Conservation (phyloP, 2,888 invertebrate genomes). For the Gasteruption jaculator region DNA sequence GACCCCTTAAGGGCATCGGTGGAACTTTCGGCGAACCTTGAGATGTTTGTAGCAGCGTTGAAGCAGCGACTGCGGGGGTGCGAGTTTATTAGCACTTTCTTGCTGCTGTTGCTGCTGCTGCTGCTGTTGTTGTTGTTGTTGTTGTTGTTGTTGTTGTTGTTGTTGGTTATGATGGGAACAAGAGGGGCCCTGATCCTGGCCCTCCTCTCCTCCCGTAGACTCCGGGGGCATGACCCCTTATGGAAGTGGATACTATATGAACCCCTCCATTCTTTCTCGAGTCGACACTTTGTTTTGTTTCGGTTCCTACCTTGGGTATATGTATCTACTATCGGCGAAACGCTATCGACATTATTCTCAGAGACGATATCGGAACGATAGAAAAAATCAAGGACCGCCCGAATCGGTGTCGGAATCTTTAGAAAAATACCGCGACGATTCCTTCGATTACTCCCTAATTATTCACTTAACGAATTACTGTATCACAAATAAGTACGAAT, state of each 20-base stretch:
- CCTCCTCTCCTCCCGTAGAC: constrained; percentile 45
- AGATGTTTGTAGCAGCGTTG: constrained; percentile 49
- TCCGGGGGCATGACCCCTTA: constrained; percentile 48
- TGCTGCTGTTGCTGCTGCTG: not conserved
- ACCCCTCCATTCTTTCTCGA: constrained; percentile 20
- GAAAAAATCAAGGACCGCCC: no score
- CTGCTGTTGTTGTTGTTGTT: constrained; percentile 24
- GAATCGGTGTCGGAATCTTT: no score
- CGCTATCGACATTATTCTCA: no score
- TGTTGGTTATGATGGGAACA: constrained; percentile 44
- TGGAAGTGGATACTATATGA: constrained; percentile 22
- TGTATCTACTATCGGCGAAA: no score
- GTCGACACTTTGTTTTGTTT: not conserved
- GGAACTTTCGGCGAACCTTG: constrained; percentile 49
- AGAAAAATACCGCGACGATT: no score
- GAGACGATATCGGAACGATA: no score
- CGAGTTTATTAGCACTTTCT: constrained; percentile 27
- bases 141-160: constrained; percentile 28
- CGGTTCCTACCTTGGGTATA: constrained; percentile 15
- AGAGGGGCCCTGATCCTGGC: constrained; percentile 44
- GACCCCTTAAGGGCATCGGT: no score
- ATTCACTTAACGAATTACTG: no score
- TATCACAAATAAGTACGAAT: no score
- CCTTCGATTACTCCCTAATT: no score
- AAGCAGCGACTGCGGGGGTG: constrained; percentile 33